Evolutionary conservation across 2,113 vertebrate species (phyloP).

Genomic region (Thunnus thynnus): DNA sequence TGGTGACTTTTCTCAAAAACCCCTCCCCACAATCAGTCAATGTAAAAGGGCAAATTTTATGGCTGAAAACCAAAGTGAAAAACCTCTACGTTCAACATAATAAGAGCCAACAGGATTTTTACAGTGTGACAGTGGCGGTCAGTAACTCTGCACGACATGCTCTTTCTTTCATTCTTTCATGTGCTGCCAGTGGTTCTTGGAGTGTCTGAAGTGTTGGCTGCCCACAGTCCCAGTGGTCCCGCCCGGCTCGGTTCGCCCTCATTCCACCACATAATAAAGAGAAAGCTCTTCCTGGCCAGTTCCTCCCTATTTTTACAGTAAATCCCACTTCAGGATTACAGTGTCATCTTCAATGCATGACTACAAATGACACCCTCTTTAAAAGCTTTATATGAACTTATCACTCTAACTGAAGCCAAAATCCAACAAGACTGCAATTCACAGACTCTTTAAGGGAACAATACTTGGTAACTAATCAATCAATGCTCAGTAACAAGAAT

Average conservation of each 20-base stretch:
- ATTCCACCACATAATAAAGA: constrained; percentile 59
- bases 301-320: constrained; percentile 55
- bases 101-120: not conserved
- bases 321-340: constrained; percentile 43
- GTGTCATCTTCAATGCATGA: constrained; percentile 22
- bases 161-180: constrained; percentile 65
- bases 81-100: not conserved
- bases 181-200: constrained; percentile 68
- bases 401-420: not conserved
- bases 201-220: constrained; percentile 58
- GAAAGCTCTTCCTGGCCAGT: constrained; percentile 66
- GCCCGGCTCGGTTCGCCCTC: constrained; percentile 38
- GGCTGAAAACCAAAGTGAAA: not conserved
- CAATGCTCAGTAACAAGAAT: too few relatives aligned
- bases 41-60: not conserved
- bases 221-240: constrained; percentile 39
- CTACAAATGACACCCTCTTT: too few relatives aligned
- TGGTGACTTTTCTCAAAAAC: not conserved
- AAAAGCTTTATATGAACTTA: not conserved
- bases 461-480: too few relatives aligned
- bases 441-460: too few relatives aligned
- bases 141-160: constrained; percentile 27
- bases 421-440: not conserved
- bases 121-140: constrained; percentile 9
- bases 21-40: not conserved